A percentile compares a stretch with the other conserved stretches of the same genome.
Evolutionary conservation across 2,888 invertebrate genomes (phyloP).

Genomic region (Dioctria rufipes): DNA sequence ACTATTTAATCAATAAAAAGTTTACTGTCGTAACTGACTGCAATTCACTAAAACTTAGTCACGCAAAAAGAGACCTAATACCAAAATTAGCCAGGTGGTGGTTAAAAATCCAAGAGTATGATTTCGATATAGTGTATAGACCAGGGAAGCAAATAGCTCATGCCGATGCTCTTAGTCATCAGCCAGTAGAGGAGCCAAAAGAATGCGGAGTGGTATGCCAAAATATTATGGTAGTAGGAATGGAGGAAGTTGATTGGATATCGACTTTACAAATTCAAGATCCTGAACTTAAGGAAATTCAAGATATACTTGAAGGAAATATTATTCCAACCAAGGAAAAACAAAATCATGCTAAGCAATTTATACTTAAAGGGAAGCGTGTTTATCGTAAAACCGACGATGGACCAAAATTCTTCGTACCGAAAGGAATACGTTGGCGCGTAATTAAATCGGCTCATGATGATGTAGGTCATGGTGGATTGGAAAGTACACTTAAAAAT

Average conservation of each 20-base stretch:
- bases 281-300: neutral
- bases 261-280: neutral
- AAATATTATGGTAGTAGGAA: neutral
- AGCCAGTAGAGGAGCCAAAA: neutral
- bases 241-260: neutral
- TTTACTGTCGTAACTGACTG: neutral
- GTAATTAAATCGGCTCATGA: constrained; percentile 54
- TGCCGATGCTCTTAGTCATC: neutral
- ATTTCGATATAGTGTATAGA: neutral
- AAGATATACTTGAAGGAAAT: neutral
- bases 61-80: constrained; percentile 52
- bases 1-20: neutral
- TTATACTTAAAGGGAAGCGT: constrained; percentile 20
- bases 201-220: neutral
- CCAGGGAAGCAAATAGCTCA: neutral
- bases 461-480: constrained; percentile 55
- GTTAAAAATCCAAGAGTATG: neutral
- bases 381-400: neutral
- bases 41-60: too few species aligned
- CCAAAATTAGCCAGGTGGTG: constrained; percentile 63
- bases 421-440: neutral
- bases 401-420: neutral
- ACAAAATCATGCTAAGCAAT: neutral
- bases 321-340: neutral
- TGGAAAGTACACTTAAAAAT: constrained; percentile 52